These are phyloP conservation scores for Patella depressa DNA, from an alignment of 2,888 invertebrate genomes.

Conservation along the genomic window DNA sequence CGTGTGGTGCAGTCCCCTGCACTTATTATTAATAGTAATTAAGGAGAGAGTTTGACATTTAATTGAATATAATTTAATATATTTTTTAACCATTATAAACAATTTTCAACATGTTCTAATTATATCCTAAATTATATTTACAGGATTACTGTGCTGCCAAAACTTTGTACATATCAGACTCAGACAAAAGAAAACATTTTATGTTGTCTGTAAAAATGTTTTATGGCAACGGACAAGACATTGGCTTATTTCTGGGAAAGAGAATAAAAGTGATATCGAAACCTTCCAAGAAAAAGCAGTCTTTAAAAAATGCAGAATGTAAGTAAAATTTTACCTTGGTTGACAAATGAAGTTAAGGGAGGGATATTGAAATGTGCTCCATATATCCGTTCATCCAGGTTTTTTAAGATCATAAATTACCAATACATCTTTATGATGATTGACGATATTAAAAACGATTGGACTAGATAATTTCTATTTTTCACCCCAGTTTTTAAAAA, in stretches of 20 bases:
- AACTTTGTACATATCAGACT: conserved; percentile 98
- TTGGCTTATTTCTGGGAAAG: conserved; percentile 98
- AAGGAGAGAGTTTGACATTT: too few relatives aligned
- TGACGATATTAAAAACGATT: too few relatives aligned
- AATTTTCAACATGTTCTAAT: not conserved
- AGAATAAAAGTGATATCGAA: conserved; percentile 99
- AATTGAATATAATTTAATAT: not conserved
- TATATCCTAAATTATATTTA: conserved; percentile 31
- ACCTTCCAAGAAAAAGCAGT: conserved; percentile 99
- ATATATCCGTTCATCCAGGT: too few relatives aligned
- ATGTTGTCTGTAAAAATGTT: conserved; percentile 99
- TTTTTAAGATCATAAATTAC: too few relatives aligned
- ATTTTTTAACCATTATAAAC: not conserved
- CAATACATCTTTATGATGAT: too few relatives aligned
- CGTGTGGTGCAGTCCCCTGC: too few relatives aligned
- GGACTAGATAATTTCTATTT: too few relatives aligned
- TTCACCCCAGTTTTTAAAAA: too few relatives aligned
- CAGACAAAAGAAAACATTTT: conserved; percentile 99
- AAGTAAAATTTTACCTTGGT: conserved; percentile 64
- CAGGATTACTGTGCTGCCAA: conserved; percentile 98
- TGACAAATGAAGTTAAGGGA: too few relatives aligned
- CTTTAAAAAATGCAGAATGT: conserved; percentile 96
- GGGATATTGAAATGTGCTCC: too few relatives aligned
- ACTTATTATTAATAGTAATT: too few relatives aligned
- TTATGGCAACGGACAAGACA: conserved; percentile 97